Evolutionary conservation across 2,797 vertebrate genomes (phyloP).

Genomic region (Apogon hyalosoma): DNA sequence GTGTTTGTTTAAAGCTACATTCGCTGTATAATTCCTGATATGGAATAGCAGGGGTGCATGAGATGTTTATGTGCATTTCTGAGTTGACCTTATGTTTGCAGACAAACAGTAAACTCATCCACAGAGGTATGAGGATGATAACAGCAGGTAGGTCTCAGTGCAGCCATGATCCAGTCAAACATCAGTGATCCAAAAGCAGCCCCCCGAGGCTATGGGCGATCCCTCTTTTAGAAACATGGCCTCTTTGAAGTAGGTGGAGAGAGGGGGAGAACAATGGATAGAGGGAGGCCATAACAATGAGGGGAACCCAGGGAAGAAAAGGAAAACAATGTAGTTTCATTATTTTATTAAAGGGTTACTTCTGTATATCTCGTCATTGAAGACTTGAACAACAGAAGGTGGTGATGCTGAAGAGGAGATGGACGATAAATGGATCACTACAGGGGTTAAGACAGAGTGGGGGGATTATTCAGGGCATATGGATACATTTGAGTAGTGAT

Average conservation of each 20-base stretch:
- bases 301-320: conserved; percentile 7
- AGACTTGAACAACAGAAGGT: conserved; percentile 2
- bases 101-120: conserved; percentile 1
- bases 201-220: conserved; percentile 27
- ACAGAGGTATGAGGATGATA: not conserved
- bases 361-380: not conserved
- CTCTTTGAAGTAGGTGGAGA: conserved; percentile 65
- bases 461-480: not conserved
- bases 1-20: not conserved
- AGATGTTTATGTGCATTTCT: not conserved
- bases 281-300: conserved; percentile 23
- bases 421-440: not conserved
- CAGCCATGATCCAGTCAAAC: conserved; percentile 39
- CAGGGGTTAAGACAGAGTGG: conserved; percentile 12
- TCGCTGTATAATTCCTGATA: not conserved
- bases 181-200: conserved; percentile 24
- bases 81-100: not conserved
- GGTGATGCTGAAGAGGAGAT: not conserved
- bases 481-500: conserved; percentile 32
- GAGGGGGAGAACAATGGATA: conserved; percentile 15
- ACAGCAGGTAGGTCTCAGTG: not conserved
- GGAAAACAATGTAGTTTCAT: conserved; percentile 5
- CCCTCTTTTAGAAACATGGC: conserved; percentile 59
- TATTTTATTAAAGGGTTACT: conserved; percentile 3
- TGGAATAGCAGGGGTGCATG: no score